Percentiles rank a stretch among this genome's conserved stretches.
Evolutionary conservation across 2,888 invertebrate genomes (phyloP).

Genomic region (Cacoxenus indagator): DNA sequence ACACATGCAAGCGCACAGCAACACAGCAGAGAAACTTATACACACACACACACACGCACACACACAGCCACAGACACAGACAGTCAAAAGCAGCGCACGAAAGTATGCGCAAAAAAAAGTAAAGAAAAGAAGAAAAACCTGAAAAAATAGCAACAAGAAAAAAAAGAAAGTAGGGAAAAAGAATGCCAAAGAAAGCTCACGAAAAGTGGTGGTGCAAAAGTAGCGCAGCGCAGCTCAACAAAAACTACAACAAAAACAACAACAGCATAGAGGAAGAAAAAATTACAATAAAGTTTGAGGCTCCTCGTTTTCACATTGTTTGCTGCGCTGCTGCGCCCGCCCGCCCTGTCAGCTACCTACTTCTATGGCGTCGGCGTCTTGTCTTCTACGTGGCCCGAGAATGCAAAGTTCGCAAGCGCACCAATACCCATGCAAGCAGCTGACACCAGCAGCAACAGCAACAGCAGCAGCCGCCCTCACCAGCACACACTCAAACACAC

Average conservation of each 20-base stretch:
- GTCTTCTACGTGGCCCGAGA: constrained; percentile 5
- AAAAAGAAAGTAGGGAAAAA: background rate
- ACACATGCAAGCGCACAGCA: constrained; percentile 33
- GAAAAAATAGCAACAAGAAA: constrained; percentile 25
- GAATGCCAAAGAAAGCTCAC: constrained; percentile 24
- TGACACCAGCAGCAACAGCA: constrained; percentile 43
- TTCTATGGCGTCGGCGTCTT: constrained; percentile 40
- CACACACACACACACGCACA: constrained; percentile 15
- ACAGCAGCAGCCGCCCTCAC: constrained; percentile 20
- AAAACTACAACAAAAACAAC: constrained; percentile 37
- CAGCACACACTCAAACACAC: constrained; percentile 23
- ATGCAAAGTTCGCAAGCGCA: constrained; percentile 34
- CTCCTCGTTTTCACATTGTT: too few species aligned
- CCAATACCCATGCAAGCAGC: constrained; percentile 63
- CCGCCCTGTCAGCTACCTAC: too few species aligned
- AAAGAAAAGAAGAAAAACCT: background rate
- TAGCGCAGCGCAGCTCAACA: constrained; percentile 29
- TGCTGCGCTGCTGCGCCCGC: too few species aligned
- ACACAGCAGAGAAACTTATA: constrained; percentile 24
- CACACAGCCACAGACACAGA: constrained; percentile 13
- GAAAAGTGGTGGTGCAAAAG: constrained; percentile 32
- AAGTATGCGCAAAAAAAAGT: background rate
- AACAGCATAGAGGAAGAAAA: constrained; percentile 52
- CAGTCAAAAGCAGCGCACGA: too few species aligned
- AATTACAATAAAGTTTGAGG: too few species aligned